These are phyloP conservation scores for Epirrita christyi DNA, from an alignment of 2,888 invertebrate species.

Conservation along the genomic window DNA sequence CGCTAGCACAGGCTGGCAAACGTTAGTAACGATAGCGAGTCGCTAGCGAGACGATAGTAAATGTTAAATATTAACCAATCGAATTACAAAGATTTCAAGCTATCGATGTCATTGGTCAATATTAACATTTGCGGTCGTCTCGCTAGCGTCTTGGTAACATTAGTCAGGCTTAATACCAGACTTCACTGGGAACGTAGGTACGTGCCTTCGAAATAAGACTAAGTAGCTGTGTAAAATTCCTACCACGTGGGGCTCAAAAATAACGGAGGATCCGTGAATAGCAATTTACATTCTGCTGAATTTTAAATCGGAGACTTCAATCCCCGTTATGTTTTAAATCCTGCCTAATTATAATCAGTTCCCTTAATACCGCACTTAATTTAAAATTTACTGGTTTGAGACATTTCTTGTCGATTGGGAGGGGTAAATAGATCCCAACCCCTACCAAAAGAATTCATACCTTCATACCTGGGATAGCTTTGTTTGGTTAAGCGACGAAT, in stretches of 20 bases:
- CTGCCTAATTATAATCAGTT: constrained; percentile 8
- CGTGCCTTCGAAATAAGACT: constrained; percentile 51
- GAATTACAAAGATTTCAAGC: no score
- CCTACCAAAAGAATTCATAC: not conserved
- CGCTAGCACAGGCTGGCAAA: no score
- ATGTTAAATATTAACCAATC: no score
- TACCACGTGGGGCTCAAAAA: constrained; percentile 40
- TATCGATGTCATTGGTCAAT: no score
- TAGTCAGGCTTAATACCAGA: constrained; percentile 27
- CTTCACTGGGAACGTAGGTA: constrained; percentile 34
- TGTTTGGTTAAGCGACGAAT: constrained; percentile 34
- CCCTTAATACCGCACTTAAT: not conserved
- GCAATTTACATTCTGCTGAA: constrained; percentile 25
- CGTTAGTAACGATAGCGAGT: no score
- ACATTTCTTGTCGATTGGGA: no score
- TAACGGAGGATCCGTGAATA: constrained; percentile 42
- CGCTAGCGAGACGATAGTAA: no score
- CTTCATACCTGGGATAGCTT: constrained; percentile 17
- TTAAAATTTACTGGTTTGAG: not conserved
- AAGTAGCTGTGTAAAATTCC: constrained; percentile 42
- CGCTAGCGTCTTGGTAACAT: no score
- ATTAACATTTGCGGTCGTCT: no score
- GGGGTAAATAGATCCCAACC: no score
- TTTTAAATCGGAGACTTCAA: constrained; percentile 21
- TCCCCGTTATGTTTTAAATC: constrained; percentile 10